Evolutionary conservation across 2,888 invertebrate genomes (phyloP).

Genomic region (Deilephila elpenor): DNA sequence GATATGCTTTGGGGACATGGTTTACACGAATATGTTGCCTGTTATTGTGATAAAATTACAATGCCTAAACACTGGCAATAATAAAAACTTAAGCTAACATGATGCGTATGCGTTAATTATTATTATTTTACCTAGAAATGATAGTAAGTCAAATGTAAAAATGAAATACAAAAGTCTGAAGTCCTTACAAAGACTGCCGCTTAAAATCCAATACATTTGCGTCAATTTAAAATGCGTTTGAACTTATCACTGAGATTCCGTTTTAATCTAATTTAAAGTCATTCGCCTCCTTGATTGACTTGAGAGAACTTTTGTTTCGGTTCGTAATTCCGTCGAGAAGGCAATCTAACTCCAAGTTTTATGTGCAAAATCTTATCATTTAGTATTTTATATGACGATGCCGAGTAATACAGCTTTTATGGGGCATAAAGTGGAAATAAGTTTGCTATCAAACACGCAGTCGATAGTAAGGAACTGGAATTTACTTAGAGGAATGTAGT

Average conservation of each 20-base stretch:
- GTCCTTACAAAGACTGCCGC: background rate
- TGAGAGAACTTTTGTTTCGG: conserved; percentile 18
- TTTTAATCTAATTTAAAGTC: conserved; percentile 23
- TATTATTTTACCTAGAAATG: too few species aligned
- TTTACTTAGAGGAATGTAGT: too few species aligned
- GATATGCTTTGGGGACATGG: too few species aligned
- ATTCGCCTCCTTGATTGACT: conserved; percentile 20
- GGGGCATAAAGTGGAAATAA: background rate
- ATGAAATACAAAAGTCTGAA: too few species aligned
- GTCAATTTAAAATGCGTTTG: conserved; percentile 16
- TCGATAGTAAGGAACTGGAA: too few species aligned
- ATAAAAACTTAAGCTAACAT: too few species aligned
- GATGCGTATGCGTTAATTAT: too few species aligned
- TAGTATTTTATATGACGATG: background rate
- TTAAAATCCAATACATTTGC: background rate
- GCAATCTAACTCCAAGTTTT: conserved; percentile 21
- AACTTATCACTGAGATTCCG: conserved; percentile 6
- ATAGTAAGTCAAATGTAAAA: too few species aligned
- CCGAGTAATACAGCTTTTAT: background rate
- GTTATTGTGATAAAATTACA: too few species aligned
- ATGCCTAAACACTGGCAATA: too few species aligned
- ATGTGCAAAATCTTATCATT: conserved; percentile 19
- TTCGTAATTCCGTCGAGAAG: conserved; percentile 5
- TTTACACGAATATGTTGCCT: too few species aligned
- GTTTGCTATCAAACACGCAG: too few species aligned